Percentiles rank a stretch among this genome's conserved stretches.
Conservation (phyloP, 2,888 invertebrate genomes). For the Cremastinae sp. region DNA sequence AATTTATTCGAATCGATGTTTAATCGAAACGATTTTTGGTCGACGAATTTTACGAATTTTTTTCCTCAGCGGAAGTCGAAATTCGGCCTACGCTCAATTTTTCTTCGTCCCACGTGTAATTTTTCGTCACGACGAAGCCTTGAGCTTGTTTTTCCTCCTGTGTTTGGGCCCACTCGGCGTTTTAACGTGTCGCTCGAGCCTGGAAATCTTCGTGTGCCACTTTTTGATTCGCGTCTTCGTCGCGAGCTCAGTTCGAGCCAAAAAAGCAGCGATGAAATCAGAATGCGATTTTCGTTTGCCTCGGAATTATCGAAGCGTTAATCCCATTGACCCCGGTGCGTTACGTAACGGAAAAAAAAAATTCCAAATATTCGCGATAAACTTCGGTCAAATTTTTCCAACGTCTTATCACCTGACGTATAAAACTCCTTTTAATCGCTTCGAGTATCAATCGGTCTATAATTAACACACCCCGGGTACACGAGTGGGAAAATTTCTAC, state of each 20-base stretch:
- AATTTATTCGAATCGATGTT: too few relatives aligned
- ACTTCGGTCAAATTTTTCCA: too few relatives aligned
- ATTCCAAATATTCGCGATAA: too few relatives aligned
- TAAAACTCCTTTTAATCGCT: too few relatives aligned
- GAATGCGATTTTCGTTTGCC: not conserved
- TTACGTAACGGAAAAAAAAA: not conserved
- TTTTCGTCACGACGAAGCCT: conserved; percentile 12
- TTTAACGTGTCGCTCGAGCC: conserved; percentile 23
- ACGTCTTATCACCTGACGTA: too few relatives aligned
- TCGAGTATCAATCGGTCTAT: too few relatives aligned
- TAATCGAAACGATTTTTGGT: too few relatives aligned
- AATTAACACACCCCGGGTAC: too few relatives aligned
- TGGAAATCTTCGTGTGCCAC: conserved; percentile 62
- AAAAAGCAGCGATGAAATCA: not conserved
- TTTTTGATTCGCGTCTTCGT: conserved; percentile 56
- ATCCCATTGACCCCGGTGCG: conserved; percentile 1
- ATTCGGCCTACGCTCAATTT: not conserved
- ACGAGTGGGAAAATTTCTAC: too few relatives aligned
- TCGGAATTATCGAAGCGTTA: conserved; percentile 12
- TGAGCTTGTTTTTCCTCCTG: conserved; percentile 46
- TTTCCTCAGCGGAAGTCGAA: not conserved
- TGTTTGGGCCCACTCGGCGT: conserved; percentile 20
- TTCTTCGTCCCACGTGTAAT: not conserved
- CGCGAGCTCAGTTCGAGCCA: conserved; percentile 1
- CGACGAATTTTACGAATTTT: too few relatives aligned